Base-by-base conservation (phyloP, 2,113 vertebrate genomes). In the Tetrax tetrax region DNA sequence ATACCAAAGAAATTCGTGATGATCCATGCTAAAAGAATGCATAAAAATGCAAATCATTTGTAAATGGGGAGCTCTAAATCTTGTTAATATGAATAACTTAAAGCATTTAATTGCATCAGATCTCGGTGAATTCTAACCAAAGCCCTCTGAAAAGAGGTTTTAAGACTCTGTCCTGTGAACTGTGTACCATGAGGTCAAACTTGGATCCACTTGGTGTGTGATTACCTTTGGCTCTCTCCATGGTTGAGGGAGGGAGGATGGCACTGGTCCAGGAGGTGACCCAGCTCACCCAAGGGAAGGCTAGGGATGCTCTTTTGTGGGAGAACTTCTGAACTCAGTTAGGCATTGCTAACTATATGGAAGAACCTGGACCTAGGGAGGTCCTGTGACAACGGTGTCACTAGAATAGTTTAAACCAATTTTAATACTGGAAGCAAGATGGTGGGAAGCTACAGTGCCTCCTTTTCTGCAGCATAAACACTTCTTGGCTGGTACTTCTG, bases 21-120 rank as follows among this genome's bases (percentile, higher is more conserved):
- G 89, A 92, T 93, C 88, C 91, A 51, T 54, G 77, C 83, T 93
- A 72, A 86, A 94, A 95, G 85, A 96, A 84, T 69, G 43, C 83
- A 91, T 97, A 94, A 93, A 96, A 94, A 80, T 97, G 72, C 74
- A 87, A 93, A 96, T 95, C 5, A 90, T 95, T 94, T 96, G 79
- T 93, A 93, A 95, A 91, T 92, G 90, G 85, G 51, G 95, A 80
- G 70, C 78, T 82, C 78, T 96, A 95, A 94, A 96, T 97, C 87
- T 94, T 94, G 83, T 93, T 96, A 89, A 89, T 93, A 87, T 95
- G 93, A 94, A 94, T 87, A 96, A 95, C 48, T 50, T 87, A 31
- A 77, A 81, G 84, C 93, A 87, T 91, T 86, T 95, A 93, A 93
- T 50, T 93, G 54, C 69, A 91, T 91, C 59, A 61, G 50, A 47